A percentile compares a stretch with the other conserved stretches of the same genome.
phyloP scores from a whole-genome alignment of 92 coral and sea anemone species.

The Porites evermanni region DNA sequence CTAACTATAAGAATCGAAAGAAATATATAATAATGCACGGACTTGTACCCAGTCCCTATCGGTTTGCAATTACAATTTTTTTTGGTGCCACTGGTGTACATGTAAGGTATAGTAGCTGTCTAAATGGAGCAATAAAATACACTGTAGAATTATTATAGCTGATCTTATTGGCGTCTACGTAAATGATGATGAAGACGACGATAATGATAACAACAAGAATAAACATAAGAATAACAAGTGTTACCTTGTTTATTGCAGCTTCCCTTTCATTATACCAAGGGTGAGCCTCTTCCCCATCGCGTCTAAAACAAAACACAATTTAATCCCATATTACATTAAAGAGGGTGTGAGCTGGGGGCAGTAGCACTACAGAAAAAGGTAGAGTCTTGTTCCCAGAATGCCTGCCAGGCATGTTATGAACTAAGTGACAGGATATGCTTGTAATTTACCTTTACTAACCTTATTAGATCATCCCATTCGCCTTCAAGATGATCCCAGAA shows the following conservation, averaged over 20 bases:
- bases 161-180: neutral
- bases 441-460: conserved; percentile 46
- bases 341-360: too few species aligned
- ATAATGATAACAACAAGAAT: too few species aligned
- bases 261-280: conserved; percentile 83
- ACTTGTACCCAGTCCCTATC: too few species aligned
- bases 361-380: too few species aligned
- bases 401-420: neutral
- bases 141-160: too few species aligned
- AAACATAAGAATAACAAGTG: neutral
- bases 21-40: too few species aligned
- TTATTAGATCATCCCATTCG: conserved; percentile 90
- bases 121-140: too few species aligned
- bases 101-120: too few species aligned
- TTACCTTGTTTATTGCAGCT: conserved; percentile 74
- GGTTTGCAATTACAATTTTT: too few species aligned
- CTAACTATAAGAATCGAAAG: too few species aligned
- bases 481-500: conserved; percentile 94
- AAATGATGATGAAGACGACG: neutral
- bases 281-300: conserved; percentile 71
- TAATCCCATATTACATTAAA: too few species aligned
- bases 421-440: neutral
- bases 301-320: conserved; percentile 40
- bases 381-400: neutral
- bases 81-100: too few species aligned